Evolutionary conservation across 2,888 invertebrate species (phyloP).

Genomic region (Meandrusa payeni): DNA sequence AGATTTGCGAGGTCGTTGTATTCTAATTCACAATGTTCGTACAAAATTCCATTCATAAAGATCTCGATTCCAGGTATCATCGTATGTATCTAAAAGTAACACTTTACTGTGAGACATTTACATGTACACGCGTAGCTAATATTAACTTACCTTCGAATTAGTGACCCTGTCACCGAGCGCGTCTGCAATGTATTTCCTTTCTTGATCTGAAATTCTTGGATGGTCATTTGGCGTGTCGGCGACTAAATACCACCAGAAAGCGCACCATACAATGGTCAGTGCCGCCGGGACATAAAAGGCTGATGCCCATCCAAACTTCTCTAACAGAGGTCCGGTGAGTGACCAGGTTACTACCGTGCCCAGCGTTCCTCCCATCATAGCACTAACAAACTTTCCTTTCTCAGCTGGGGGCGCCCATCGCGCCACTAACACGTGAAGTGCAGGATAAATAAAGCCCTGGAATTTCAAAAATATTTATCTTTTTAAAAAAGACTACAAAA

Average conservation of each 20-base stretch:
- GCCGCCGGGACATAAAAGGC: constrained; percentile 84
- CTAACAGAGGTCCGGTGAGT: constrained; percentile 83
- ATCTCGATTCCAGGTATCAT: not conserved
- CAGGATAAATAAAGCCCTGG: constrained; percentile 83
- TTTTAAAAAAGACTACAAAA: too few species aligned
- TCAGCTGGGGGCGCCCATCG: constrained; percentile 88
- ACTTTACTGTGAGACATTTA: constrained; percentile 30
- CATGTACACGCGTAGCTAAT: constrained; percentile 28
- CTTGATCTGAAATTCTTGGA: constrained; percentile 81
- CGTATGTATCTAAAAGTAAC: constrained; percentile 31
- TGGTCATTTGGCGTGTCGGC: constrained; percentile 84
- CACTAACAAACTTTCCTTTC: constrained; percentile 86
- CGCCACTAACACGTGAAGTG: constrained; percentile 84
- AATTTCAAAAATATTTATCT: too few species aligned
- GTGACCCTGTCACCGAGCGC: constrained; percentile 80
- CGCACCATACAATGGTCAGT: constrained; percentile 77
- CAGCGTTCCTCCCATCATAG: constrained; percentile 87
- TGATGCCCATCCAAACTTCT: constrained; percentile 83
- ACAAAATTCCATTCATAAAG: not conserved
- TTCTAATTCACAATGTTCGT: too few species aligned
- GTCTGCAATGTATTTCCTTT: constrained; percentile 82
- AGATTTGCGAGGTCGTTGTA: too few species aligned
- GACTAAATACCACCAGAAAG: constrained; percentile 82
- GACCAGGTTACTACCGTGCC: constrained; percentile 87
- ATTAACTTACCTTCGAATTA: constrained; percentile 75